A percentile compares a stretch with the other conserved stretches of the same genome.
Conservation (phyloP, 30 jellyfish, hydroid and myxozoan species). For the Sanderia malayensis region DNA sequence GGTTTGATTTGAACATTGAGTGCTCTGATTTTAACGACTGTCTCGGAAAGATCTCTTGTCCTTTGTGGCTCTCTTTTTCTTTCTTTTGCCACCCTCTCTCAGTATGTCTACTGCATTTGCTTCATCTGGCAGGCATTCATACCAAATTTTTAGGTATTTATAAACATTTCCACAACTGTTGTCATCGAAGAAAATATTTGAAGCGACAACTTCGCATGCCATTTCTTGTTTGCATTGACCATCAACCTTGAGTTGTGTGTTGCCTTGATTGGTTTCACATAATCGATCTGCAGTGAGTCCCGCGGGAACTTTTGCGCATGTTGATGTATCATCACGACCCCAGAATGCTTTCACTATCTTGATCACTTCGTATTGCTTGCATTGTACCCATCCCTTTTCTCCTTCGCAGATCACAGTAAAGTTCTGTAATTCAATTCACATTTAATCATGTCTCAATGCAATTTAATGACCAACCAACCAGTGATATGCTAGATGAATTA, state of each 20-base stretch:
- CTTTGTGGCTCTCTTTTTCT: conserved; percentile 95
- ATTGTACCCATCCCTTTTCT: conserved; percentile 98
- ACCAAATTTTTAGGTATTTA: conserved; percentile 94
- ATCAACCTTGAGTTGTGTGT: conserved; percentile 78
- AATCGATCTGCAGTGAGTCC: conserved; percentile 91
- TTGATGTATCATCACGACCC: conserved; percentile 99
- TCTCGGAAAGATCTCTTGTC: conserved; percentile 98
- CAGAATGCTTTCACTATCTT: conserved; percentile 82
- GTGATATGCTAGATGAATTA: no score
- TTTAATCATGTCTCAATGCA: no score
- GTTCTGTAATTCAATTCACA: conserved; percentile 64
- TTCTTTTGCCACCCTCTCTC: conserved; percentile 95
- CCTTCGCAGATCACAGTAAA: conserved; percentile 99
- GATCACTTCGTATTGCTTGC: conserved; percentile 98
- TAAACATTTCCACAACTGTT: conserved; percentile 99
- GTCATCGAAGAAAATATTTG: conserved; percentile 98
- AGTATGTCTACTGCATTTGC: conserved; percentile 95
- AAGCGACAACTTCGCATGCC: conserved; percentile 99
- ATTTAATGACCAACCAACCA: no score
- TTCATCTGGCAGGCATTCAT: conserved; percentile 98
- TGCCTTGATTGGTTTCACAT: conserved; percentile 94
- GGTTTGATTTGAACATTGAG: background rate
- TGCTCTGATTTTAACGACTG: conserved; percentile 62
- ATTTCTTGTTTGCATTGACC: conserved; percentile 98
- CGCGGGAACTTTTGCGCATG: conserved; percentile 98